Evolutionary conservation across 2,888 invertebrate species (phyloP), one percentile per base, ranked within the genome.

Genomic region (Clusia tigrina): DNA sequence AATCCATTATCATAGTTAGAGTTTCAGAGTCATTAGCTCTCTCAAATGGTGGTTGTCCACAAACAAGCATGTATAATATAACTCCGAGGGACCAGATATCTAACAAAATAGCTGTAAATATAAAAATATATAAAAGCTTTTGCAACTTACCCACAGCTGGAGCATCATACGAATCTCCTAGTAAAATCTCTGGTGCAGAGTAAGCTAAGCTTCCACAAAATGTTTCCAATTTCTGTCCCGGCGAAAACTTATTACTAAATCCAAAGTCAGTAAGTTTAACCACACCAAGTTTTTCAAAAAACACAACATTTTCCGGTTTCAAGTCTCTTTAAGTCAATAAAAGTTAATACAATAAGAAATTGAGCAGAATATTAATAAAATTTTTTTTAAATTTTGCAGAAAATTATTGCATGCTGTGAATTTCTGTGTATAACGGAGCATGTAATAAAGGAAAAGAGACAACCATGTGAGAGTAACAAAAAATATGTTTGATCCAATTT

Each of bases 11-110:
- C 95, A 96, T 98, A 26, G 97, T 98, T 60, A 99, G 86, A 0
- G 99, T 99, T 87, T 99, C 99, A 77, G 96, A 97, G 85, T 99
- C 99, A 84, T 98, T 99, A 26, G 98, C 97, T 86, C 98, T 98
- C 85, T 98, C 97, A 84, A 99, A 99, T 5, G 99, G 99, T 37
- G 98, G 93, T 81, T 94, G 92, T 5, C 99, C 99, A 84, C 95
- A 96, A 3, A 98, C 98, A 78, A 99, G 87, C 98, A 99, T 99
- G 85, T 94, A 99, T 52, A 99, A 86, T 78, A 99, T 98, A 17
- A 99, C 99, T 63, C 99, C 99, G 63, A 99, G 87, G 5, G 97
- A 98, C 99, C 99, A 99, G 58, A 99, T 94, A 86, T 99, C 98
- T 88, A 81, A 15, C 85, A 84, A n/a, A 25, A 22, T 66, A 65